Base-by-base conservation (phyloP, 2,888 invertebrate genomes). In the Cylindroiulus punctatus region DNA sequence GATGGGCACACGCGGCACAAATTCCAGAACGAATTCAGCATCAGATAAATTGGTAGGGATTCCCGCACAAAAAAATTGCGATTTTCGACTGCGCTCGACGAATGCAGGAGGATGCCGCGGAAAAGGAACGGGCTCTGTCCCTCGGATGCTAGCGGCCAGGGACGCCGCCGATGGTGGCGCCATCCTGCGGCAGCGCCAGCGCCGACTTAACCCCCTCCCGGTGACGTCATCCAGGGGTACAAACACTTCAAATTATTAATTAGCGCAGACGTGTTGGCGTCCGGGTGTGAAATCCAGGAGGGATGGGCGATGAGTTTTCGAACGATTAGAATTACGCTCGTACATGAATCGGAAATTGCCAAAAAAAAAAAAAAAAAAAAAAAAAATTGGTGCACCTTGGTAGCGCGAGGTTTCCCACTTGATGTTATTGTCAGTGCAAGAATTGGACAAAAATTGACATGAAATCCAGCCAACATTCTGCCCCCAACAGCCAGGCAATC, bases 11-110 rank as follows among this genome's bases (percentile, higher is more conserved):
- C 96, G 93, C 97, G 95, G 93, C 97, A 97, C 93, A 97, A 93
- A 93, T 97, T 97, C 96, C 97, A 97, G 93, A 97, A 97, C 93
- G 97, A 96, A 93, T 97, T 97, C 94, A 97, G 97, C 97, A 97
- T 97, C 85, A 87, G 88, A 85, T 85, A 83, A 42, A 32, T 83
- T 83, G 40, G 26, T 42, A 42, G 44, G 40, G 17, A 44, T 40
- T 26, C 32, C 83, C 36, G 44, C 83, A 83, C 83, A 83, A 40
- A 83, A 40, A 83, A 26, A 83, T 32, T 81, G 26, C 26, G 26
- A 65, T 65, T 65, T 65, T 65, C 65, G 65, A 57, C 57, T n/a
- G 22, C 57, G n/a, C 22, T 57, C n/a, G 57, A 22, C 57, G 57
- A 65, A 65, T 65, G 65, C 65, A 65, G 65, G 26, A 65, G 65